Base-by-base conservation (phyloP, 2,888 invertebrate genomes). In the Tholera decimalis region DNA sequence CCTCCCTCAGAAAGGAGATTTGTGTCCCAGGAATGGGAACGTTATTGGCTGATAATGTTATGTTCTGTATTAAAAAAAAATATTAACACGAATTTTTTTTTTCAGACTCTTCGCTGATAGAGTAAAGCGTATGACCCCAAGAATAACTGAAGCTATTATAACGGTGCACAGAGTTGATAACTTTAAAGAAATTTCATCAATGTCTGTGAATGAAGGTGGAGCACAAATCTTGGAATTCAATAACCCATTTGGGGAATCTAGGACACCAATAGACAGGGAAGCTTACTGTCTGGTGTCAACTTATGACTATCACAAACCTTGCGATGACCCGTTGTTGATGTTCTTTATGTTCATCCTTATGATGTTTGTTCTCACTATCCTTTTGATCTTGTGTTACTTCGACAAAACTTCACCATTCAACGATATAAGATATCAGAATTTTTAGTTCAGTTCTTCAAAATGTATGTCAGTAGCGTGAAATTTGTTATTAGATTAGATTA, bases 251-350 rank as follows among this genome's bases (percentile, higher is more conserved):
- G 2, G n/a, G n/a, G n/a, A 13, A 8, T 1, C 6, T 2, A 26
- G 3, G 0, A 1, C 0, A 30, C 55, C 24, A 9, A 41, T 24
- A 1, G 28, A 44, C 13, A 7, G 67, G 0, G 39, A 24, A 7
- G 0, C 72, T 54, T 22, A 22, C 20, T 39, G 62, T 69, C 11
- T 74, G 18, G 5, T 43, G 3, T 54, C 46, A 26, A 77, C 63
- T 5, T 54, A 58, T 4, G 59, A 80, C 18, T 89, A 66, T 56
- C 50, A 61, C n/a, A 57, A 68, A 0, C 78, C 83, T 0, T 89
- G 89, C 50, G 64, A 81, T 4, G 69, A 83, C 3, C 39, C 6
- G 0, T 33, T 73, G 1, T n/a, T 84, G 0, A 50, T 85, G 0
- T 35, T 77, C 0, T 22, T 84, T 0, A 64, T 86, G 67, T 47